Base-by-base conservation (phyloP, 2,888 invertebrate genomes). In the Calephelis perditalis region DNA sequence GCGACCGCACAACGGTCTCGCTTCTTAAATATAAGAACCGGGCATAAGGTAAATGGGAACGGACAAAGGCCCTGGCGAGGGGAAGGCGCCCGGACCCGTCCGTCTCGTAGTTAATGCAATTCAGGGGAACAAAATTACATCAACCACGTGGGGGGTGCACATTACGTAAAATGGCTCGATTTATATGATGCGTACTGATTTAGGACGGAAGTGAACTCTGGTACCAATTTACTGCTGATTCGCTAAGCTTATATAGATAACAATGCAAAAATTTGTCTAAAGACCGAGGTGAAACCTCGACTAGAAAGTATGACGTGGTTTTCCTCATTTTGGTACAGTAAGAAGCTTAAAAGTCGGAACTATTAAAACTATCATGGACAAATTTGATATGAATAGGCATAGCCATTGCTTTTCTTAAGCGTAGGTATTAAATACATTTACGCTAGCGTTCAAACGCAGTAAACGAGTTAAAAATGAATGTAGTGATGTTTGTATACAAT, bases 131-230 rank as follows among this genome's bases (percentile, higher is more conserved):
- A 78, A 73, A 78, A 85, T 83, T 85, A 85, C 88, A 86, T 83
- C 81, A 84, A 80, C 84, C 82, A 78, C 77, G 75, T 76, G 82
- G 80, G 78, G 78, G 84, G 84, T 85, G 88, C 87, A 86, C 86
- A 86, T 89, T 89, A 89, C 89, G 83, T 89, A 89, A 90, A 90
- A 90, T 90, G 89, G 89, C 89, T 90, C 89, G 89, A 89, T 86
- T 88, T 85, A 82, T 86, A 89, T 86, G 83, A 88, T 87, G 89
- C 89, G 77, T 88, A 87, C 86, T 89, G 89, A 87, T 81, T 87
- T 88, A 89, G 89, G 89, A 90, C 89, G 89, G 89, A 90, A 89
- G 89, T 90, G 89, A 88, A 87, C 79, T 86, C 86, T 89, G 88
- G 87, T 90, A 88, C 82, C 86, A 86, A 87, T 86, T 86, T 86